These are phyloP conservation scores for Salvelinus sp. DNA, from an alignment of 2,113 vertebrate species.

Conservation along the genomic window DNA sequence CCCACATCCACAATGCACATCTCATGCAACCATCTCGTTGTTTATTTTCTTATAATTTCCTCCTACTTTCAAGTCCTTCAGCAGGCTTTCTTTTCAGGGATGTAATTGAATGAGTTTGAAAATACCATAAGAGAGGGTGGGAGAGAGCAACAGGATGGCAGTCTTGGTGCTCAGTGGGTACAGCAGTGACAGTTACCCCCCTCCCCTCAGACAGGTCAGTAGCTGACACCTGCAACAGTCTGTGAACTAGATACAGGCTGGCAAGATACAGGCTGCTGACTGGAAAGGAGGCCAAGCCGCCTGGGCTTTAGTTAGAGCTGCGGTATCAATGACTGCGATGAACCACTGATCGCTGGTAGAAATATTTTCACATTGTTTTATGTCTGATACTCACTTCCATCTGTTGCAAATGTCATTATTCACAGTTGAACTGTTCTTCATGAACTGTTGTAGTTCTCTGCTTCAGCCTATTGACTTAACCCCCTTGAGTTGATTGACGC, in stretches of 20 bases:
- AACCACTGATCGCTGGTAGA: background rate
- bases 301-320: background rate
- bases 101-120: background rate
- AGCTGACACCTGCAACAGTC: background rate
- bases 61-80: background rate
- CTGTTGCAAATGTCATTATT: background rate
- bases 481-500: too few relatives aligned
- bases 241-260: constrained; percentile 1
- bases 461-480: too few relatives aligned
- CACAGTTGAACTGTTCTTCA: background rate
- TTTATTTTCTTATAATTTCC: background rate
- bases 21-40: background rate
- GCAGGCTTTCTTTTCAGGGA: background rate
- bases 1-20: background rate
- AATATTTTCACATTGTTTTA: background rate
- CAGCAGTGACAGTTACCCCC: background rate
- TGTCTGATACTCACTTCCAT: background rate
- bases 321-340: background rate
- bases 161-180: background rate
- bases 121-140: background rate
- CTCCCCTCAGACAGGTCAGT: constrained; percentile 1
- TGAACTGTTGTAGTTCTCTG: too few relatives aligned
- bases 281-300: background rate
- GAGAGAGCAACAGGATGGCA: background rate
- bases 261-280: constrained; percentile 2